Evolutionary conservation across 2,888 invertebrate genomes (phyloP).

Genomic region (Dicycla oo): DNA sequence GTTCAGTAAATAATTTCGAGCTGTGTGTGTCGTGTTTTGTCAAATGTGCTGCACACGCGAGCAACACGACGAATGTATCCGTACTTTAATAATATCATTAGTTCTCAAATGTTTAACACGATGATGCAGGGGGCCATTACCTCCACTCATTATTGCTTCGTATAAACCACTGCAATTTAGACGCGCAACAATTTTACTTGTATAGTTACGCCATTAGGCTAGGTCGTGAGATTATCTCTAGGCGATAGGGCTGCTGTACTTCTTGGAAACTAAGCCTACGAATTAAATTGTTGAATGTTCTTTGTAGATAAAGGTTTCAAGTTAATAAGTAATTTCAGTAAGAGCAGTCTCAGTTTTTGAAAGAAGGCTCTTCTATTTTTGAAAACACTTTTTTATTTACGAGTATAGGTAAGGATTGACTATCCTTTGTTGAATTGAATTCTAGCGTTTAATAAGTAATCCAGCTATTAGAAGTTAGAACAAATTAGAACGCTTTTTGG

Average conservation of each 20-base stretch:
- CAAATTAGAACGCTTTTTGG: not conserved
- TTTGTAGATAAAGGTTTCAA: not conserved
- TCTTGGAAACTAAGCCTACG: conserved; percentile 21
- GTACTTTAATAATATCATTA: conserved; percentile 69
- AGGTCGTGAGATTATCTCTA: conserved; percentile 65
- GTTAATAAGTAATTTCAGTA: conserved; percentile 19
- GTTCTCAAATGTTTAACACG: conserved; percentile 71
- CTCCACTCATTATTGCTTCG: conserved; percentile 70
- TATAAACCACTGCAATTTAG: conserved; percentile 77
- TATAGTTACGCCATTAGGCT: conserved; percentile 74
- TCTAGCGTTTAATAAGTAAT: conserved; percentile 6
- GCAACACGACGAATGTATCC: conserved; percentile 3
- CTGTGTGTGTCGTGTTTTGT: conserved; percentile 23
- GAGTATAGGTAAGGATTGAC: no score
- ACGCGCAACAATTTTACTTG: conserved; percentile 72
- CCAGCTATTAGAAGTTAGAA: not conserved
- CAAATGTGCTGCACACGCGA: conserved; percentile 23
- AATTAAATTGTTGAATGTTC: conserved; percentile 30
- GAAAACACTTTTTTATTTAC: not conserved
- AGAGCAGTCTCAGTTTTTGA: not conserved
- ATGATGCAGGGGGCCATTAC: conserved; percentile 73
- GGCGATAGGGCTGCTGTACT: conserved; percentile 52
- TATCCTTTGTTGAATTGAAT: not conserved
- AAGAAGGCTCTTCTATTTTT: not conserved
- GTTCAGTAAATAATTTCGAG: not conserved